Evolutionary conservation across 2,113 vertebrate species (phyloP), one percentile per base, ranked within the genome.

Genomic region (Brachyhypopomus gauderio): DNA sequence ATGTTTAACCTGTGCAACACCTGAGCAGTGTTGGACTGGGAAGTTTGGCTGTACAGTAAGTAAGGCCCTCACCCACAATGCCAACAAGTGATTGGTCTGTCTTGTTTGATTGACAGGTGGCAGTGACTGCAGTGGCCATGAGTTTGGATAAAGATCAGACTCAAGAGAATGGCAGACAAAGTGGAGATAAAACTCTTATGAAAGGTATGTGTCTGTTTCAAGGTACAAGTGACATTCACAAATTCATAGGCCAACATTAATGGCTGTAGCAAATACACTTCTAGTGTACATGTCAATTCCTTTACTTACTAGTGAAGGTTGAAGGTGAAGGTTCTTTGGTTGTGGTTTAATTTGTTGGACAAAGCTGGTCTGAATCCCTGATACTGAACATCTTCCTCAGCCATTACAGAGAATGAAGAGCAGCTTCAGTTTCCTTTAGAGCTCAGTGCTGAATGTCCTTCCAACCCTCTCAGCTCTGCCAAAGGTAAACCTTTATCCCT

Each of bases 101-200:
- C 81, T 20, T 69, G 17, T 41, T 64, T 74, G 30, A 52, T 82
- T 89, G 88, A 1, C 88, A 99, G 98, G 96, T 99, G 25, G 93
- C 97, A 5, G 98, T 99, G 86, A 99, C 98, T 55, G 97, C 97
- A 1, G 97, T 99, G 87, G 96, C 97, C 72, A 98, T 98, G 93
- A 97, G 95, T 3, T 98, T 95, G 71, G 96, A 98, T 88, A 98
- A 96, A 92, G 95, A 96, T 75, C 96, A 96, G 88, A 87, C 90
- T 23, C 92, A 95, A 72, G 96, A 98, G 83, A 91, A 91, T 56
- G 87, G 86, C 80, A 95, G 91, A 91, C 78, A 83, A 41, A 85
- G 89, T 56, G 41, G 72, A 71, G 96, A 97, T 81, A 97, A 95
- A 87, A 86, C 91, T 2, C 76, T 93, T n/a, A 90, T 92, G 88